Base-by-base conservation (phyloP, 2,113 vertebrate species). In the Mohoua ochrocephala region DNA sequence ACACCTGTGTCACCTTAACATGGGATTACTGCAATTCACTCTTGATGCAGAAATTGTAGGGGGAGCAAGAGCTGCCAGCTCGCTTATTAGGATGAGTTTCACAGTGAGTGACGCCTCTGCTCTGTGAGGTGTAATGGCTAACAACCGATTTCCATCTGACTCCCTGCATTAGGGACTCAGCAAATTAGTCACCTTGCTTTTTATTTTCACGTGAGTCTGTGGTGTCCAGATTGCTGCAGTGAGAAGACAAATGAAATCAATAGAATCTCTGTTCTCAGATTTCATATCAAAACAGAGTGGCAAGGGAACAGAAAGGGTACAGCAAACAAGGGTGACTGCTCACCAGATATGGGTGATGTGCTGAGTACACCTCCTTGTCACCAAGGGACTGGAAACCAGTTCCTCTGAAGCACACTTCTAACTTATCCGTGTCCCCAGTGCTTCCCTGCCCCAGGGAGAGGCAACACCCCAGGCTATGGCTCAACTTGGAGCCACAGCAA, bases 1-100 rank as follows among this genome's bases (percentile, higher is more conserved):
- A 90, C 90, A 95, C 95, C 95, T 96, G 93, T 94, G 71, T 93
- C 83, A 96, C 95, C 84, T 91, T 90, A 96, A 80, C 2, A 18
- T 80, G 50, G 60, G 45, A 95, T 93, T 94, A 67, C 71, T 88
- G 90, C 75, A 92, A 81, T 86, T 96, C 88, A 68, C 39, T 56
- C 64, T 91, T 7, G 3, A 77, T 60, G 60, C 7, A 9, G 79
- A 84, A 86, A 70, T 23, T 41, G 79, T 14, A 13, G 54, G 50
- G 84, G 68, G 33, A 84, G 45, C 33, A 77, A 44, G 85, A 81
- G 56, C 92, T 96, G 83, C 94, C 85, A 92, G 85, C 30, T 88
- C 26, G 7, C 64, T 96, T 63, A 42, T 71, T 70, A 74, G 71
- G 64, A 65, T 77, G 71, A 80, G 64, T 53, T 91, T 86, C 83